phyloP scores from a whole-genome alignment of 2,797 vertebrate genomes.

The Micropoecilia bifurca region DNA sequence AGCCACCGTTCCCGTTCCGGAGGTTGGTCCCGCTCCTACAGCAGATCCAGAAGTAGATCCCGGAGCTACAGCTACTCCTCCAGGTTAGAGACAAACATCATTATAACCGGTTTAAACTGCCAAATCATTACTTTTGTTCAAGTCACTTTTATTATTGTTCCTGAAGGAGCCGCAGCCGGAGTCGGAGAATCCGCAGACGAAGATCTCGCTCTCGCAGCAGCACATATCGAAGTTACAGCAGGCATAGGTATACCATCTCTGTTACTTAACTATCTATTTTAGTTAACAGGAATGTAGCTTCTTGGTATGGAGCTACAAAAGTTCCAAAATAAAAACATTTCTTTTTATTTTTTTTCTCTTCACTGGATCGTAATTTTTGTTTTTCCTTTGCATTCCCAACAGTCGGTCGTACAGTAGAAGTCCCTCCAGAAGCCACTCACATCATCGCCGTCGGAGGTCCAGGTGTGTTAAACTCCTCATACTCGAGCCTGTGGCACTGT shows the following conservation, averaged over 20 bases:
- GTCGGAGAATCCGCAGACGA: conserved; percentile 85
- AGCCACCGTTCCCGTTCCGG: conserved; percentile 85
- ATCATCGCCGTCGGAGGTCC: conserved; percentile 85
- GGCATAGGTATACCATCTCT: conserved; percentile 73
- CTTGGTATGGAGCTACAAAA: not conserved
- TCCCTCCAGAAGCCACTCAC: conserved; percentile 90
- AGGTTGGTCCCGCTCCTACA: conserved; percentile 85
- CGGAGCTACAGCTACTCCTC: conserved; percentile 90
- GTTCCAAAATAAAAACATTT: not conserved
- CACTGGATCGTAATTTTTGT: not conserved
- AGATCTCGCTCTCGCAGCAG: conserved; percentile 88
- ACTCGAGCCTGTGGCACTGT: not conserved
- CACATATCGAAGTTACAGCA: conserved; percentile 89
- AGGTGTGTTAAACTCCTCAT: conserved; percentile 79
- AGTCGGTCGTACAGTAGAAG: conserved; percentile 90
- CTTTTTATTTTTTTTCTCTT: not conserved
- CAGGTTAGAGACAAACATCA: conserved; percentile 78
- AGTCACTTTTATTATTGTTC: not conserved
- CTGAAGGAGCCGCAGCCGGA: conserved; percentile 90
- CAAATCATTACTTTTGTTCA: not conserved
- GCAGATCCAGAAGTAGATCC: conserved; percentile 88
- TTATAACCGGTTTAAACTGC: not conserved
- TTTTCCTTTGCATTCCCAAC: conserved; percentile 33
- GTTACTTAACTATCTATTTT: not conserved
- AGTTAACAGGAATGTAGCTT: not conserved